Conservation (phyloP, 1,140 invertebrate genomes). For the Caenorhabditis remanei region DNA sequence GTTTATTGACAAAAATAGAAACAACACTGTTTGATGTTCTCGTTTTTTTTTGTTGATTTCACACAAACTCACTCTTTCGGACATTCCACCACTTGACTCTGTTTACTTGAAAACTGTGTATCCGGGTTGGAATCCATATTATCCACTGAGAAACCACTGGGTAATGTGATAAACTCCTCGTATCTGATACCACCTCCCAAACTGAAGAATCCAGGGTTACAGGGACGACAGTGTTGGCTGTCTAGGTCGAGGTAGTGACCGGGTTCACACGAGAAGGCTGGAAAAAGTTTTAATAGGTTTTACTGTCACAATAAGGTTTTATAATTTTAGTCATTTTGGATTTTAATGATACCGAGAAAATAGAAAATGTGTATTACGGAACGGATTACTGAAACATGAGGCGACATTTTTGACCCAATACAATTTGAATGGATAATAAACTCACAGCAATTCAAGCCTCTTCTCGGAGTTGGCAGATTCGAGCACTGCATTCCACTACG, state of each 20-base stretch:
- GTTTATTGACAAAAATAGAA: background rate
- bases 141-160: conserved; percentile 71
- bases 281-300: background rate
- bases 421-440: background rate
- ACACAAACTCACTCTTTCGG: conserved; percentile 59
- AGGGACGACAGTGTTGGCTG: conserved; percentile 71
- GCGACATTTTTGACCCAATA: no score
- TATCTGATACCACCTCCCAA: conserved; percentile 75
- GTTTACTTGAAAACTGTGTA: conserved; percentile 25
- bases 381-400: no score
- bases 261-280: no score
- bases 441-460: conserved; percentile 43
- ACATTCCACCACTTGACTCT: conserved; percentile 2
- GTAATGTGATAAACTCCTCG: conserved; percentile 73
- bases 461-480: conserved; percentile 19
- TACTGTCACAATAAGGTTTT: no score
- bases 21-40: no score
- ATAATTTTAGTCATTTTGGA: no score
- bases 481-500: background rate
- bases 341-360: no score
- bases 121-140: conserved; percentile 70
- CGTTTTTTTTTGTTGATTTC: background rate
- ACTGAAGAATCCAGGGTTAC: conserved; percentile 73
- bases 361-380: no score
- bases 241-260: conserved; percentile 75